phyloP scores from a whole-genome alignment of 2,113 vertebrate genomes.

The Sceloporus undulatus region DNA sequence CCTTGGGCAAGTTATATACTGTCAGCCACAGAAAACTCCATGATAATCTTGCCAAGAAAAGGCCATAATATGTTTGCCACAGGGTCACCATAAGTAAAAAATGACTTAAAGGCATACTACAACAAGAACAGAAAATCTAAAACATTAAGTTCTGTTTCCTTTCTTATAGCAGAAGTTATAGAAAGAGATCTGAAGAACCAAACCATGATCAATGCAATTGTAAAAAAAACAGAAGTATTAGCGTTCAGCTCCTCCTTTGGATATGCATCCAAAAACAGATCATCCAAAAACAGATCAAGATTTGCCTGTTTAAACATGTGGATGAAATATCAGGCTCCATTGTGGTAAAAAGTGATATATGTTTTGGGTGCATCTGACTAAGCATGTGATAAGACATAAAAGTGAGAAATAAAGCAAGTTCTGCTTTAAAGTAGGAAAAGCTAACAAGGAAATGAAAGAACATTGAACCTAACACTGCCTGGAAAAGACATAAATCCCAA shows the following conservation, averaged over 20 bases:
- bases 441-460: neutral
- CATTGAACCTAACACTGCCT: neutral
- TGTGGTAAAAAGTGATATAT: neutral
- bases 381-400: neutral
- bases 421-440: neutral
- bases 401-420: neutral
- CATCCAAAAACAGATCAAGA: neutral
- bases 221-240: neutral
- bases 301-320: neutral
- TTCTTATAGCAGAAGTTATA: conserved; percentile 38
- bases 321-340: neutral
- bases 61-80: too few relatives aligned
- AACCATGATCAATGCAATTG: neutral
- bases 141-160: neutral
- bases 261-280: too few relatives aligned
- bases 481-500: neutral
- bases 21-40: too few relatives aligned
- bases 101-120: too few relatives aligned
- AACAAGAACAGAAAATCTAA: neutral
- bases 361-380: neutral
- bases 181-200: conserved; percentile 31
- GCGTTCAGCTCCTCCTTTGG: neutral
- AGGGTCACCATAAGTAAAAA: too few relatives aligned
- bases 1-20: too few relatives aligned
- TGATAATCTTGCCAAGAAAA: too few relatives aligned